Percentiles rank a stretch among this genome's conserved stretches.
Conservation (phyloP, 1,140 invertebrate genomes). For the Drosophila willistoni region DNA sequence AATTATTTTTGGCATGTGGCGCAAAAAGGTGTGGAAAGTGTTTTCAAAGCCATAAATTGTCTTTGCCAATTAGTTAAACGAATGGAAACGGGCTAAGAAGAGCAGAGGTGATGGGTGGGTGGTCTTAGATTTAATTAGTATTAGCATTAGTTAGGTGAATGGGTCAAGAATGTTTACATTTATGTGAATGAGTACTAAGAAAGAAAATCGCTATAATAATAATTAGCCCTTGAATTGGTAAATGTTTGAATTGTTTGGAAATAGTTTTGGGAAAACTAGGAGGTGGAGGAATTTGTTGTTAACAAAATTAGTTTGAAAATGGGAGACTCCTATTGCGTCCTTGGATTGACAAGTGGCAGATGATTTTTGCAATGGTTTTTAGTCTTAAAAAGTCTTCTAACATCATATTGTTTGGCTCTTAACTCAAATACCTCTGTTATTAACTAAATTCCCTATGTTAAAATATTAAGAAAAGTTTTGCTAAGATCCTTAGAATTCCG, state of each 20-base stretch:
- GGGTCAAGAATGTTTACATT: conserved; percentile 13
- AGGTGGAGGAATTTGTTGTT: too few species aligned
- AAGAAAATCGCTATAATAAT: neutral
- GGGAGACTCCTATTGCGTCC: too few species aligned
- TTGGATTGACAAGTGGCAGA: too few species aligned
- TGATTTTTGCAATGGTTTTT: too few species aligned
- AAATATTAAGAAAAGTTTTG: too few species aligned
- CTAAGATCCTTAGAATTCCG: too few species aligned
- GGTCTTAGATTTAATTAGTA: conserved; percentile 52
- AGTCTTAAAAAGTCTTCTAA: too few species aligned
- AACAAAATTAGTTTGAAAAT: too few species aligned
- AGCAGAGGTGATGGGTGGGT: conserved; percentile 12
- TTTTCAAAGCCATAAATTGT: conserved; percentile 68
- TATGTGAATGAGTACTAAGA: neutral
- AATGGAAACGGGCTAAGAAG: neutral
- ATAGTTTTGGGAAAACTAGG: too few species aligned
- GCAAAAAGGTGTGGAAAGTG: conserved; percentile 73
- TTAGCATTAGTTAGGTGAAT: conserved; percentile 20
- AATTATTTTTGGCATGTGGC: conserved; percentile 67
- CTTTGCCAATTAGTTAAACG: conserved; percentile 56
- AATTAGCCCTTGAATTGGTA: neutral
- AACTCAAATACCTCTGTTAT: too few species aligned
- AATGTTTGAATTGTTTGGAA: neutral
- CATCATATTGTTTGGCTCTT: too few species aligned
- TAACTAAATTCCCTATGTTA: too few species aligned